Base-by-base conservation (phyloP, 2,888 invertebrate species). In the Macaria notata region DNA sequence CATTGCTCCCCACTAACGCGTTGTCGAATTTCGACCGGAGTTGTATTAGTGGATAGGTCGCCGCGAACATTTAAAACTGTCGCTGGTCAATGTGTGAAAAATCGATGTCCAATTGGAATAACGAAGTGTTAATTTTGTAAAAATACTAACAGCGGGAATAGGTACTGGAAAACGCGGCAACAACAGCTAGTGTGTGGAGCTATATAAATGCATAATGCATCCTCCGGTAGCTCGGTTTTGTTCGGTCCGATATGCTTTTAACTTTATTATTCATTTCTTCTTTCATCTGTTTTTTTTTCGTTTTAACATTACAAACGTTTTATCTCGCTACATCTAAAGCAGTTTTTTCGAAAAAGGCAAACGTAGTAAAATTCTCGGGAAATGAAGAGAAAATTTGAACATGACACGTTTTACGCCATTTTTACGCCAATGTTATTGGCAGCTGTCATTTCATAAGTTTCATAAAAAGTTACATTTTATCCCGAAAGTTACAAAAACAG, bases 21-120 rank as follows among this genome's bases (percentile, higher is more conserved):
- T 75, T 69, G 65, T 74, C 68, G 66, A 76, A 78, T 73, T 72
- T 74, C 60, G 59, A 59, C 38, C 52, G 45, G 64, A 72, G 70
- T 70, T 71, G 70, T 71, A 81, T 81, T 79, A 81, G 79, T 69
- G 72, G 72, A 71, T 69, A 72, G 73, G 62, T 64, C 69, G 76
- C 83, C 82, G 70, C 79, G 76, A 75, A 72, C 78, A 75, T 79
- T 83, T 83, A 80, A 81, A 83, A 78, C 79, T 79, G 50, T 43
- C 55, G 64, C 66, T 70, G 63, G 71, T 74, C 71, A 71, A 68
- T 71, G 69, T 71, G 71, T 58, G 59, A 62, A 74, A 71, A 78
- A 75, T 75, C 72, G 65, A 65, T 71, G 68, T 71, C 57, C 66
- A 65, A 68, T 68, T 65, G 57, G 56, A 67, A 63, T 67, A 68